These are phyloP conservation scores for Trissolcus basalis DNA, from an alignment of 1,140 invertebrate genomes.

Conservation along the genomic window DNA sequence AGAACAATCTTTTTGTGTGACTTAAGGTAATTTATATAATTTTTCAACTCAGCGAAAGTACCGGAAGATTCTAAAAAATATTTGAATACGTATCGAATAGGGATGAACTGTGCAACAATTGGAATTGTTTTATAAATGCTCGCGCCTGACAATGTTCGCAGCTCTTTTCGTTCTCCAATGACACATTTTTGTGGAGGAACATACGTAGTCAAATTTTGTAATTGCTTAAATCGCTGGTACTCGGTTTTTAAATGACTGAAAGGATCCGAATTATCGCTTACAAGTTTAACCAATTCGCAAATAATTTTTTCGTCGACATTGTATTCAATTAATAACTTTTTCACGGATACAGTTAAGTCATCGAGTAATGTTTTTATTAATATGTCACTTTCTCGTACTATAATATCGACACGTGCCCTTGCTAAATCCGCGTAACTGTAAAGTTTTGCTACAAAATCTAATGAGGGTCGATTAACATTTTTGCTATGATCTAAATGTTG, in stretches of 20 bases:
- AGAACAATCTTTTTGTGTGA: conserved; percentile 17
- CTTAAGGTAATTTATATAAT: conserved; percentile 21
- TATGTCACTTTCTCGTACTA: background rate
- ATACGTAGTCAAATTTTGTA: background rate
- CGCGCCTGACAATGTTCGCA: background rate
- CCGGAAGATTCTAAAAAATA: conserved; percentile 39
- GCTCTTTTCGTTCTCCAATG: background rate
- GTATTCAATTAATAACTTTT: background rate
- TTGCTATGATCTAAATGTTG: too few species aligned
- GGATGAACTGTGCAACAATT: conserved; percentile 28
- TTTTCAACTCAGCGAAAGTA: conserved; percentile 13
- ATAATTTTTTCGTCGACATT: too few species aligned
- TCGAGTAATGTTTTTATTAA: background rate
- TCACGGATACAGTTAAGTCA: background rate
- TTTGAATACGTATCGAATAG: conserved; percentile 38
- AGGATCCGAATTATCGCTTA: background rate
- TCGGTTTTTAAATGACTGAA: background rate
- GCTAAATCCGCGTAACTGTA: background rate
- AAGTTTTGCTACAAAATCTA: conserved; percentile 1
- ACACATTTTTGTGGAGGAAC: background rate
- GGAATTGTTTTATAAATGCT: background rate
- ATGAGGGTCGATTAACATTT: background rate
- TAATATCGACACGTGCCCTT: background rate
- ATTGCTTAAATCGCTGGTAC: background rate
- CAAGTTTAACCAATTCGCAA: too few species aligned